Percentiles rank a stretch among this genome's conserved stretches.
Evolutionary conservation across 1,140 invertebrate species (phyloP).

Genomic region (Pseudomyrmex flavicornis): DNA sequence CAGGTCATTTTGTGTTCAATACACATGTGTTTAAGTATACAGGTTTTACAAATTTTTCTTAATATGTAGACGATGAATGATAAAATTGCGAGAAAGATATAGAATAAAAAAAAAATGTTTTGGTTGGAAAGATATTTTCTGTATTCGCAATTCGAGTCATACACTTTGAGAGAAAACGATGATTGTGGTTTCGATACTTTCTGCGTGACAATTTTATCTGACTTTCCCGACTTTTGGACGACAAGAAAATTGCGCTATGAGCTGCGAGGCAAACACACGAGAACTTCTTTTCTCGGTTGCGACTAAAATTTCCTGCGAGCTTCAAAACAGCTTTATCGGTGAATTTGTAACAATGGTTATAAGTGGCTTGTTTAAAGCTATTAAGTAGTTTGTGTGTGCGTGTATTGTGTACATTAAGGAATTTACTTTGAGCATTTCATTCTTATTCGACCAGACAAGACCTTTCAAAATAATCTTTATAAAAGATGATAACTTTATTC

Average conservation of each 20-base stretch:
- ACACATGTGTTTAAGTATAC: too few relatives aligned
- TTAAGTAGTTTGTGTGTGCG: constrained; percentile 78
- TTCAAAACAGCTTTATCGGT: constrained; percentile 39
- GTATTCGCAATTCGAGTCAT: constrained; percentile 2
- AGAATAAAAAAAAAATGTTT: too few relatives aligned
- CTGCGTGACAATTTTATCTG: constrained; percentile 30
- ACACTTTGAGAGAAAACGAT: constrained; percentile 24
- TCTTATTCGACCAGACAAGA: constrained; percentile 34
- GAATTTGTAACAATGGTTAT: constrained; percentile 71
- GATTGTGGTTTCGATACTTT: neutral
- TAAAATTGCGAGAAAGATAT: too few relatives aligned
- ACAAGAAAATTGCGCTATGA: constrained; percentile 54
- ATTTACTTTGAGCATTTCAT: constrained; percentile 70
- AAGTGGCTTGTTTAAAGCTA: constrained; percentile 50
- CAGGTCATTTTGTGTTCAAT: too few relatives aligned
- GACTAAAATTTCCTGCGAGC: constrained; percentile 32
- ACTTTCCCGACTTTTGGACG: constrained; percentile 45
- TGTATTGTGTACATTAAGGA: constrained; percentile 74
- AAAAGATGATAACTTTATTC: constrained; percentile 11
- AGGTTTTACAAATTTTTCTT: too few relatives aligned
- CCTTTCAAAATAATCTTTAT: constrained; percentile 32
- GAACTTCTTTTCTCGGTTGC: neutral
- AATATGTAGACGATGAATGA: too few relatives aligned
- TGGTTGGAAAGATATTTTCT: too few relatives aligned
- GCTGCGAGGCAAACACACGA: constrained; percentile 42